Conservation (phyloP, 2,113 vertebrate species). For the Physeter macrocephalus region DNA sequence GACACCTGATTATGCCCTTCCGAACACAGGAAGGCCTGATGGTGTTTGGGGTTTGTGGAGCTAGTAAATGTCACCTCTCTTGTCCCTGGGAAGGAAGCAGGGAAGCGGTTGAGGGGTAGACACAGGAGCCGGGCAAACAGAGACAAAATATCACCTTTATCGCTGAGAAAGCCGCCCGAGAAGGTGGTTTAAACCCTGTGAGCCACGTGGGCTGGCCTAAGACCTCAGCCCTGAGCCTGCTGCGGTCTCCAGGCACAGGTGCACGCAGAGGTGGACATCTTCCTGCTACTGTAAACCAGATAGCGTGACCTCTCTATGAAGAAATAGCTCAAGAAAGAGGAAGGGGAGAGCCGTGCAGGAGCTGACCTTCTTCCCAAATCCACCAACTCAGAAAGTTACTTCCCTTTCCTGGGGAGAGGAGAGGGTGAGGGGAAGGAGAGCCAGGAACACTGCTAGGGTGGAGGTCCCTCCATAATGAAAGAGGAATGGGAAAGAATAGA, state of each 20-base stretch:
- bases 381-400: neutral
- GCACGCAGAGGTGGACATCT: neutral
- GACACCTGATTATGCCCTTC: neutral
- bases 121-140: neutral
- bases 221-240: neutral
- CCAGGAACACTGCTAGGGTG: too few species aligned
- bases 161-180: neutral
- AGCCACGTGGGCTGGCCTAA: neutral
- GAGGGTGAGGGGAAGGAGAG: neutral
- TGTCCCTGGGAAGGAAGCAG: neutral
- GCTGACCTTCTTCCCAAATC: neutral
- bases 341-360: neutral
- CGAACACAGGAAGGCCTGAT: neutral
- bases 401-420: neutral
- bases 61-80: neutral
- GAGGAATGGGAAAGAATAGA: neutral
- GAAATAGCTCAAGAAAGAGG: neutral
- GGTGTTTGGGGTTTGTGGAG: too few species aligned
- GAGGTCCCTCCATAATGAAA: neutral
- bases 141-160: neutral
- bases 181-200: neutral
- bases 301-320: neutral
- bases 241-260: neutral
- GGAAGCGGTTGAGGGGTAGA: neutral
- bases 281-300: neutral